A percentile compares a stretch with the other conserved stretches of the same genome.
phyloP scores from a whole-genome alignment of 2,797 vertebrate genomes.

The Synaphobranchus kaupii region DNA sequence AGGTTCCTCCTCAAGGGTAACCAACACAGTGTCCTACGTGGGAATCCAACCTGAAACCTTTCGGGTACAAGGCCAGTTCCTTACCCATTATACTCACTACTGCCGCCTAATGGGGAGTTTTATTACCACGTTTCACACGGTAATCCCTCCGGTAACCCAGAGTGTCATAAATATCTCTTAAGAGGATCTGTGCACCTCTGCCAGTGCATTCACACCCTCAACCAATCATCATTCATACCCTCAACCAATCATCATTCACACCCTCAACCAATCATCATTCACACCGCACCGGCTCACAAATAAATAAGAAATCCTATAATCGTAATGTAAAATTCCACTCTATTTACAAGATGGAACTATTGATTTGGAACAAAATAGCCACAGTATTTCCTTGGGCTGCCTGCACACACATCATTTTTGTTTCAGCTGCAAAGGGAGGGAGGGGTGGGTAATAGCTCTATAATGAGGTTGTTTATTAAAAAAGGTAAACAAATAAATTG shows the following conservation, averaged over 20 bases:
- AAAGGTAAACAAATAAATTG: slow-evolving; percentile 49
- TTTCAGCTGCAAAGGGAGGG: slow-evolving; percentile 30
- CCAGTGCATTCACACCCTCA: background rate
- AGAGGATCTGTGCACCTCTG: slow-evolving; percentile 17
- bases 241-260: slow-evolving; percentile 44
- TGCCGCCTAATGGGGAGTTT: background rate
- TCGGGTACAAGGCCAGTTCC: too few relatives aligned
- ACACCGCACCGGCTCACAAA: slow-evolving; percentile 41
- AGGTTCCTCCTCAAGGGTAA: too few relatives aligned
- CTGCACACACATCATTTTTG: slow-evolving; percentile 38
- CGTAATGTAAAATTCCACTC: slow-evolving; percentile 48
- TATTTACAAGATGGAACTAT: slow-evolving; percentile 53
- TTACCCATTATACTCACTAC: too few relatives aligned
- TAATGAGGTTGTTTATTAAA: slow-evolving; percentile 56
- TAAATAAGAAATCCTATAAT: slow-evolving; percentile 50
- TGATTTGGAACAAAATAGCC: slow-evolving; percentile 59
- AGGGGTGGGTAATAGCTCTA: slow-evolving; percentile 40
- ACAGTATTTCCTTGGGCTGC: slow-evolving; percentile 49
- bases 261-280: slow-evolving; percentile 43
- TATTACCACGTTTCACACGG: background rate
- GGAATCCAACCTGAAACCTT: too few relatives aligned
- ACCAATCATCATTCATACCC: slow-evolving; percentile 46
- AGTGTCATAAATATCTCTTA: slow-evolving; percentile 13
- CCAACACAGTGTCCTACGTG: too few relatives aligned
- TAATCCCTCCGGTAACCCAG: background rate